Conservation (phyloP, 92 coral and sea anemone genomes). For the Epizoanthus stellaris region DNA sequence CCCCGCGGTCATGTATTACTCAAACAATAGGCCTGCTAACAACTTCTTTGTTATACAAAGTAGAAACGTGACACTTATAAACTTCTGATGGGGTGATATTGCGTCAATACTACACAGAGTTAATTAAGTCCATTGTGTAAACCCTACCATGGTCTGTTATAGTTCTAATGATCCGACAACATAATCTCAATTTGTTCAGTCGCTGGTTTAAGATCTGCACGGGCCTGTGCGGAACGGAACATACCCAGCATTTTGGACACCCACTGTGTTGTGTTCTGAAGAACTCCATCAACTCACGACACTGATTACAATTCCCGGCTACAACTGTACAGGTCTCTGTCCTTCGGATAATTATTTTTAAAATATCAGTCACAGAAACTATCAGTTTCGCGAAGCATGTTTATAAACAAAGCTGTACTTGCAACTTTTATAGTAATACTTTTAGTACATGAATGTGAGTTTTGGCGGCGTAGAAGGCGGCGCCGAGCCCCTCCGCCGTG, state of each 20-base stretch:
- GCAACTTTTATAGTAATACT: conserved; percentile 17
- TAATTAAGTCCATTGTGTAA: not conserved
- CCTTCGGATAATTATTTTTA: no score
- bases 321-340: no score
- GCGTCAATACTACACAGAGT: conserved; percentile 28
- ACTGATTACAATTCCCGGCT: not conserved
- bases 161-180: no score
- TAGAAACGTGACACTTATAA: not conserved
- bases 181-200: no score
- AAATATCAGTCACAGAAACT: not conserved
- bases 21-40: not conserved
- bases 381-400: not conserved
- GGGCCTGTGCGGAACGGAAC: not conserved
- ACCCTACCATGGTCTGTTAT: not conserved
- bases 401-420: conserved; percentile 5
- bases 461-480: conserved; percentile 61
- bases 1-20: not conserved
- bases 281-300: not conserved
- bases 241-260: not conserved
- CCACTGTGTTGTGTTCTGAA: not conserved
- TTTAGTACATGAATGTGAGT: conserved; percentile 26
- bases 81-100: not conserved
- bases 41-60: not conserved
- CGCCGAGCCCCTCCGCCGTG: conserved; percentile 71
- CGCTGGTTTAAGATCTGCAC: not conserved